Evolutionary conservation across 53 echinoderm and acorn worm species (phyloP), one percentile per base, ranked within the genome.

Genomic region (Luidia sarsii): DNA sequence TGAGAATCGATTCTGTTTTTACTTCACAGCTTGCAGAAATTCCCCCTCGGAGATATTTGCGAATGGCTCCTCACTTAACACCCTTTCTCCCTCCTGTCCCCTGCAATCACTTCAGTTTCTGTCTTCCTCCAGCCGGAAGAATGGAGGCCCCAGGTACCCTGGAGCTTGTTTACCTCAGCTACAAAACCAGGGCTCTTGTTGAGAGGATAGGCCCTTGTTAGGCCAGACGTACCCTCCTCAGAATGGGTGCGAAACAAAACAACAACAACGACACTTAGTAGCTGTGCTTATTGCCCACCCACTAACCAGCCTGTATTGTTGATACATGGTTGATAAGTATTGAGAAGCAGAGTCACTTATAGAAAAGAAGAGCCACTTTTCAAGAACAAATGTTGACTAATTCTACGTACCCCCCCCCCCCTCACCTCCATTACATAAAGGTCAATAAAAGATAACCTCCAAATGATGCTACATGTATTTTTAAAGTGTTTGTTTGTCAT

Each of bases 401-500:
- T 71, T 51, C 71, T n/a, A n/a, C n/a, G n/a, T n/a, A n/a, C n/a
- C n/a, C n/a, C n/a, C n/a, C n/a, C n/a, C n/a, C n/a, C n/a, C n/a
- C n/a, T n/a, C n/a, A n/a, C n/a, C n/a, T n/a, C n/a, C n/a, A n/a
- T n/a, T n/a, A n/a, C n/a, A n/a, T n/a, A n/a, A n/a, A n/a, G n/a
- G n/a, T n/a, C n/a, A n/a, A n/a, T n/a, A n/a, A n/a, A n/a, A n/a
- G n/a, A n/a, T n/a, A n/a, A n/a, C n/a, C n/a, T n/a, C n/a, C n/a
- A n/a, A n/a, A n/a, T n/a, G n/a, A n/a, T n/a, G n/a, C n/a, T n/a
- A n/a, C n/a, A n/a, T n/a, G n/a, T n/a, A n/a, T n/a, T n/a, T n/a
- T n/a, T n/a, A 35, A 33, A 71, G 71, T 71, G 52, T 52, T 70
- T 72, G 72, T 54, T 72, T 72, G 34, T 54, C 55, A 72, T 72